Evolutionary conservation across 2,797 vertebrate species (phyloP), one percentile per base, ranked within the genome.

Genomic region (Sphenodon punctatus): DNA sequence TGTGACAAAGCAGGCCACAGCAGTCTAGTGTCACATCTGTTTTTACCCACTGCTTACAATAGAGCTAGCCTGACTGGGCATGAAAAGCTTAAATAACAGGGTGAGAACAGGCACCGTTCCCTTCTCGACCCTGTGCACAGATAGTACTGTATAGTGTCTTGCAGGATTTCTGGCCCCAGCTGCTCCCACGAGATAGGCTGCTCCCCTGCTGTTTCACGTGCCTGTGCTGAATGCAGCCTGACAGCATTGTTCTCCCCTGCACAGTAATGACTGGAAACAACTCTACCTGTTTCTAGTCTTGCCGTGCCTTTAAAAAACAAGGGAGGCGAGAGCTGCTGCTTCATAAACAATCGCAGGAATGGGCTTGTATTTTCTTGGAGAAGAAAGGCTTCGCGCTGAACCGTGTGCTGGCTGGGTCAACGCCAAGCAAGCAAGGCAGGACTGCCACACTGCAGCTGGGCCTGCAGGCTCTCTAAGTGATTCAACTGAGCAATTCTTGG

Each of bases 271-370:
- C 51, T 3, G 1, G 73, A 91, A 88, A 1, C 87, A 83, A 72
- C 77, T 88, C 88, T 80, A 85, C 39, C n/a, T 64, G 32, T 82
- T 89, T 76, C 68, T 71, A 83, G 27, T 41, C 53, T 6, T 1
- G 3, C 6, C 4, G 2, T 68, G 67, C 3, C 30, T 1, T 51
- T 5, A 13, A 34, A 63, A 32, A 67, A 72, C 58, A 84, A 23
- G 0, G 6, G 65, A 0, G 12, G 0, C n/a, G 46, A 0, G 1
- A 78, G 63, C 41, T 49, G 34, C 43, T 2, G 1, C 38, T 78
- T n/a, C 1, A 5, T 30, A 15, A 84, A n/a, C 1, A 74, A 68
- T 19, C 0, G 0, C 7, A 1, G 58, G 10, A 2, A 2, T 59
- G 30, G 77, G 60, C 53, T 34, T 36, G 34, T 27, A 73, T 2